Conservation (phyloP, 2,888 invertebrate genomes). For the Agriotes lineatus region DNA sequence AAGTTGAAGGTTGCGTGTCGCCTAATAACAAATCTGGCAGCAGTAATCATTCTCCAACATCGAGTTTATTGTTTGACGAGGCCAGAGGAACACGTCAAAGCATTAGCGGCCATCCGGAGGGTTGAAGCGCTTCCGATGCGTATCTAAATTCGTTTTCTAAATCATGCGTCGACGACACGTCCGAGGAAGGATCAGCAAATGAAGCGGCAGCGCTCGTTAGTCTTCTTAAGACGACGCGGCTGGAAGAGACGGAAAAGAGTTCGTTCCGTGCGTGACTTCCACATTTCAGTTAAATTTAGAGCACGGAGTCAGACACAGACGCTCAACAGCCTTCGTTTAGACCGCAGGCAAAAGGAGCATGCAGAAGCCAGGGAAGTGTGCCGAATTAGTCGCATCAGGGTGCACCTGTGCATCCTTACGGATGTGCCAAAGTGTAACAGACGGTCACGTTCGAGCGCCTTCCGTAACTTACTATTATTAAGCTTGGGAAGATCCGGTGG, state of each 20-base stretch:
- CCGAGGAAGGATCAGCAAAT: conserved; percentile 23
- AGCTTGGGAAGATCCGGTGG: conserved; percentile 31
- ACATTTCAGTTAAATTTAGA: conserved; percentile 41
- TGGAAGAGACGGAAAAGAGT: conserved; percentile 22
- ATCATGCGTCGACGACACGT: conserved; percentile 33
- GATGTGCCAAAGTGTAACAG: conserved; percentile 49
- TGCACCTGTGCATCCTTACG: conserved; percentile 50
- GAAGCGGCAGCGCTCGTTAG: conserved; percentile 28
- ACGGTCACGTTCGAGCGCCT: conserved; percentile 37
- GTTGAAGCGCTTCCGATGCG: conserved; percentile 32
- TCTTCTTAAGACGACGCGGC: conserved; percentile 11
- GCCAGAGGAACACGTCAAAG: conserved; percentile 57
- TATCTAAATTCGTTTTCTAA: conserved; percentile 37
- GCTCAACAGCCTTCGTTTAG: conserved; percentile 23
- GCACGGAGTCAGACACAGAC: conserved; percentile 13
- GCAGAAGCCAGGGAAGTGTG: conserved; percentile 31
- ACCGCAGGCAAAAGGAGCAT: not conserved
- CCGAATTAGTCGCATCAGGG: conserved; percentile 42
- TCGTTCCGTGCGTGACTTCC: conserved; percentile 36
- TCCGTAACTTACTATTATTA: conserved; percentile 35
- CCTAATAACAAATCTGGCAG: conserved; percentile 61
- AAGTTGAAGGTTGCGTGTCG: conserved; percentile 59
- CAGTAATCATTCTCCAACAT: conserved; percentile 58
- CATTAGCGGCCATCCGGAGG: conserved; percentile 51
- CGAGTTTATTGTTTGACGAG: conserved; percentile 59